These are phyloP conservation scores for Acipenser transmontanus DNA, from an alignment of 2,797 vertebrate species.

Conservation along the genomic window DNA sequence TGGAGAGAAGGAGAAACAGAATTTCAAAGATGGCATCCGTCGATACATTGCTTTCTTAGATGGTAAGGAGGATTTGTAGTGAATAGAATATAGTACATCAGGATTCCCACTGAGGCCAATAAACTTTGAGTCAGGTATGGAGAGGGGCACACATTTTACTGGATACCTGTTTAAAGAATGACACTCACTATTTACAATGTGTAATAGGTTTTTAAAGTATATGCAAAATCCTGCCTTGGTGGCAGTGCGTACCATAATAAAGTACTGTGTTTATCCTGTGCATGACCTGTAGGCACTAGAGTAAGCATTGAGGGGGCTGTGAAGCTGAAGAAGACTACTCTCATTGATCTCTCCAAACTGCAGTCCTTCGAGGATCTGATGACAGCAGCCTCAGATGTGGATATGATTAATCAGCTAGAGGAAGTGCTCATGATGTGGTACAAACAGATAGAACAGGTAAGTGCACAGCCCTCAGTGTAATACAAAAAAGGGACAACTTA, in stretches of 20 bases:
- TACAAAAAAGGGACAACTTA: too few species aligned
- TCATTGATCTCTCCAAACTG: constrained; percentile 57
- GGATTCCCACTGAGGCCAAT: too few species aligned
- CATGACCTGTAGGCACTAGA: constrained; percentile 46
- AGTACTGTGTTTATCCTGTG: background rate
- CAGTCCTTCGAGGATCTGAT: constrained; percentile 53
- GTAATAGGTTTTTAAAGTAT: too few species aligned
- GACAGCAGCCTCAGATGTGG: constrained; percentile 49
- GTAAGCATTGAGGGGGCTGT: constrained; percentile 55
- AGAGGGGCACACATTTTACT: too few species aligned
- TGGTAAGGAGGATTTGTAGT: constrained; percentile 45
- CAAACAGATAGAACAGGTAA: constrained; percentile 68
- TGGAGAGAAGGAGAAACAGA: constrained; percentile 51
- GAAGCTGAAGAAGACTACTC: constrained; percentile 50
- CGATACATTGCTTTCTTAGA: constrained; percentile 60
- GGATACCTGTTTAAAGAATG: too few species aligned
- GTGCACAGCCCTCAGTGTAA: background rate
- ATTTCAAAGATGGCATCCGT: constrained; percentile 56
- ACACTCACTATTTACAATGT: background rate
- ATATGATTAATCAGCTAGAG: constrained; percentile 57
- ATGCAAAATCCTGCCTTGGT: too few species aligned
- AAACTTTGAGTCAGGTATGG: too few species aligned
- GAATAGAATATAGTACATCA: too few species aligned
- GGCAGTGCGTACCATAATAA: too few species aligned
- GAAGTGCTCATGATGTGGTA: constrained; percentile 66